phyloP scores from a whole-genome alignment of 1,140 invertebrate species.

The Frieseomelitta varia region DNA sequence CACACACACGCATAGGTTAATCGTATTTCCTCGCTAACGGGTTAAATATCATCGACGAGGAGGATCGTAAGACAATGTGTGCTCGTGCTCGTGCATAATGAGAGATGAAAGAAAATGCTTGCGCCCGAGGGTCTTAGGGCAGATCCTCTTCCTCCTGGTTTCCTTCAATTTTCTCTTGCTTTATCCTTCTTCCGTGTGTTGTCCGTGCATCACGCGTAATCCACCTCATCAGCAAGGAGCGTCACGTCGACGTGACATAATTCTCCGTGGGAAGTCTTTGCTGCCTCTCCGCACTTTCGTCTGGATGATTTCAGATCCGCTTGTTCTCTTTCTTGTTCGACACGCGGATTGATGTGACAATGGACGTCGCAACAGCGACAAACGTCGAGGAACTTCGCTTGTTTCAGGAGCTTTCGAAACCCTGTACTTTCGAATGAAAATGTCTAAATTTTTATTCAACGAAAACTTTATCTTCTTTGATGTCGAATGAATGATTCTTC shows the following conservation, averaged over 20 bases:
- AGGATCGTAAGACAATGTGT: not conserved
- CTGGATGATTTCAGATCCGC: not conserved
- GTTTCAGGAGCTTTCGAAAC: not conserved
- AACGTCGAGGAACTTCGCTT: not conserved
- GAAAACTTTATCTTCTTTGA: no score
- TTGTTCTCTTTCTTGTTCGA: not conserved
- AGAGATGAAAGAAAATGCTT: constrained; percentile 6
- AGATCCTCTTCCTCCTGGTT: not conserved
- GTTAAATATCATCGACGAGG: not conserved
- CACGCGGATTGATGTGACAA: not conserved
- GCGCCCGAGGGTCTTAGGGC: not conserved
- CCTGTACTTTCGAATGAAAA: no score
- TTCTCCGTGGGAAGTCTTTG: not conserved
- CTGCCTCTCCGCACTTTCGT: constrained; percentile 10
- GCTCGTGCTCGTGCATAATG: not conserved
- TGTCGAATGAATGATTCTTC: no score
- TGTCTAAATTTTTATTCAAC: not conserved
- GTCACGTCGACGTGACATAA: constrained; percentile 18
- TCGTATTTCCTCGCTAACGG: not conserved
- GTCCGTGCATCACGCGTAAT: constrained; percentile 31
- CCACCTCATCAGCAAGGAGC: constrained; percentile 32
- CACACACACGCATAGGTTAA: no score
- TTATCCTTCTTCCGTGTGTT: constrained; percentile 28
- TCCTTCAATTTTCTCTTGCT: constrained; percentile 40
- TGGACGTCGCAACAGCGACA: not conserved